Evolutionary conservation across 1,140 invertebrate species (phyloP), one percentile per base, ranked within the genome.

Genomic region (Heterodera schachtii): DNA sequence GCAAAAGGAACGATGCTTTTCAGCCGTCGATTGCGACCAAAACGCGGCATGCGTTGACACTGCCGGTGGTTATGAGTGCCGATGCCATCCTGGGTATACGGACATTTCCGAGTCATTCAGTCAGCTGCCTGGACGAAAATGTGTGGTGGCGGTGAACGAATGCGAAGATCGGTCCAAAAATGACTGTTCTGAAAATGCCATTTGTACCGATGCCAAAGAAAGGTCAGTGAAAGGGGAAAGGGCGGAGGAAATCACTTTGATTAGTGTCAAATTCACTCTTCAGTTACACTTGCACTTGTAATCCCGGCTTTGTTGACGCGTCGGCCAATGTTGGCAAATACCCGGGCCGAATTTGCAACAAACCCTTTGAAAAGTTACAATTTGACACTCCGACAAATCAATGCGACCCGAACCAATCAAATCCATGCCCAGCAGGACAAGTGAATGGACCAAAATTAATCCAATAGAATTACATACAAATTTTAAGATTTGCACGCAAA

Each of bases 181-280:
- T 89, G 96, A 98, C 90, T 99, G 97, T 87, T 94, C 95, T 84
- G 92, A 93, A 11, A 92, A 94, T 75, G 96, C 92, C 0, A 92
- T 91, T 1, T 98, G 97, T 90, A 93, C 93, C 49, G 98, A 98
- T 90, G 93, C 93, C 0, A 90, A 90, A 78, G 89, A 89, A 71
- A 82, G 85, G 67, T 86, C 52, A 1, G 6, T 7, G n/a, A 82
- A 31, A 31, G 31, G 5, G 52, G 52, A 11, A 11, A 8, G 52
- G 52, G 49, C 7, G 47, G 0, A n/a, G 16, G 16, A 21, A 74
- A 49, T 74, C 5, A 74, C n/a, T 43, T 75, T 41, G 49, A 47
- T 13, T 13, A 75, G 0, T 16, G 49, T 43, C 49, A 75, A 13
- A 31, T 19, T 69, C 3, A 3, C 13, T 43, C 2, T 78, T 70